Evolutionary conservation across 2,797 vertebrate species (phyloP).

Genomic region (Pogoniulus pusillus): DNA sequence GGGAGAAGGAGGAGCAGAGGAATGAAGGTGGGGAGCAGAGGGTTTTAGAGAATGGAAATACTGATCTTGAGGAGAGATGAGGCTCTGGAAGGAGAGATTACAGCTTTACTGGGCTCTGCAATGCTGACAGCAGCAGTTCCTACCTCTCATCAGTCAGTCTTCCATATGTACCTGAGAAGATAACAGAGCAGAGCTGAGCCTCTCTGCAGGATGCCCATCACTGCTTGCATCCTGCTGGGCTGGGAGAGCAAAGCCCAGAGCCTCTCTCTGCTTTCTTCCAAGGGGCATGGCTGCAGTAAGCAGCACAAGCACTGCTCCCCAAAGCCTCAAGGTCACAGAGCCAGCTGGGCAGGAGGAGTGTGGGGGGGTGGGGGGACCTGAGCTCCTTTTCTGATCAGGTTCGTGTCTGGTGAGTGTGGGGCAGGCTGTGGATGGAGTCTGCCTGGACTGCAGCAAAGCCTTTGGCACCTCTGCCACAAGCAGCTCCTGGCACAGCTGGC

Average conservation of each 20-base stretch:
- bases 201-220: not conserved
- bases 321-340: slow-evolving; percentile 39
- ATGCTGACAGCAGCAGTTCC: slow-evolving; percentile 3
- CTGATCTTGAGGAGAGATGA: not conserved
- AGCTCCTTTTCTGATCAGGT: no score
- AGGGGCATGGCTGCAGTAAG: not conserved
- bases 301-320: not conserved
- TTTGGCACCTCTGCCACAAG: no score
- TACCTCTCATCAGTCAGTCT: not conserved
- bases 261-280: not conserved
- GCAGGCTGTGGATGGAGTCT: no score
- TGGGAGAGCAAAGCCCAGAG: not conserved
- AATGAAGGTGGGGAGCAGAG: not conserved
- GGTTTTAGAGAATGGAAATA: not conserved
- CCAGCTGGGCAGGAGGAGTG: not conserved
- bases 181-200: not conserved
- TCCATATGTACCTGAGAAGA: not conserved
- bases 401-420: no score
- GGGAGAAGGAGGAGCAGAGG: not conserved
- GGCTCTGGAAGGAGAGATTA: not conserved
- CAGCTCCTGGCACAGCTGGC: no score
- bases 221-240: not conserved
- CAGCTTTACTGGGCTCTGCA: not conserved
- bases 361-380: not conserved
- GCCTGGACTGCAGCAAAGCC: no score